Conservation (phyloP, 2,113 vertebrate genomes). For the Cromileptes altivelis region DNA sequence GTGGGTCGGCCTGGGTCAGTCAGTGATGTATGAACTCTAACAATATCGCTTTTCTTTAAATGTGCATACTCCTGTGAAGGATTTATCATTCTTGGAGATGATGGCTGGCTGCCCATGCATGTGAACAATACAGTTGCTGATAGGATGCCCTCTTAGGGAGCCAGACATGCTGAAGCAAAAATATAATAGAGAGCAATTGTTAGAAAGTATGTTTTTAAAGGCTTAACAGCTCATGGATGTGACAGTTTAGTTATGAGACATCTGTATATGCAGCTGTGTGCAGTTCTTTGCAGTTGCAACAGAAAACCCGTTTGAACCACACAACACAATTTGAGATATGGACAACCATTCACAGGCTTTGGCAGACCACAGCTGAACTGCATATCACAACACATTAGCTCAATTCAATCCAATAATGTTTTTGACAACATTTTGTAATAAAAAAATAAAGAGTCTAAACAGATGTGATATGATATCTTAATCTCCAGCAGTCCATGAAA, state of each 20-base stretch:
- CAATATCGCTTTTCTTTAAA: slow-evolving; percentile 19
- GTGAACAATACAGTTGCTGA: not conserved
- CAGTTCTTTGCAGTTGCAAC: not conserved
- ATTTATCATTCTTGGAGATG: not conserved
- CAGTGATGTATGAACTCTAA: slow-evolving; percentile 25
- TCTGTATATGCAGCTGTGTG: not conserved
- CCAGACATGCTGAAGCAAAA: not conserved
- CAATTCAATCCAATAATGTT: not conserved
- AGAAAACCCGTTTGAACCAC: not conserved
- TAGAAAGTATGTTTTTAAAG: not conserved
- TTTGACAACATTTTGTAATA: not conserved
- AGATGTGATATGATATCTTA: not conserved
- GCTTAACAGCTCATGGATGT: not conserved
- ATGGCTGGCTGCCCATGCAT: not conserved
- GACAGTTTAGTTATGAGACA: not conserved
- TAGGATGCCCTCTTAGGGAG: not conserved
- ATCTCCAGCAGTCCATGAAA: not conserved
- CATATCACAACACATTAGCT: too few relatives aligned
- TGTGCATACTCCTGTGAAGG: slow-evolving; percentile 2
- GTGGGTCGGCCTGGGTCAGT: not conserved
- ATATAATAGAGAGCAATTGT: not conserved
- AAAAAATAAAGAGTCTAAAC: not conserved
- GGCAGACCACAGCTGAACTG: not conserved
- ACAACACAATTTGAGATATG: not conserved
- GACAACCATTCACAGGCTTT: not conserved